phyloP scores from a whole-genome alignment of 2,797 vertebrate genomes.

The Hapalemur alaotrensis region DNA sequence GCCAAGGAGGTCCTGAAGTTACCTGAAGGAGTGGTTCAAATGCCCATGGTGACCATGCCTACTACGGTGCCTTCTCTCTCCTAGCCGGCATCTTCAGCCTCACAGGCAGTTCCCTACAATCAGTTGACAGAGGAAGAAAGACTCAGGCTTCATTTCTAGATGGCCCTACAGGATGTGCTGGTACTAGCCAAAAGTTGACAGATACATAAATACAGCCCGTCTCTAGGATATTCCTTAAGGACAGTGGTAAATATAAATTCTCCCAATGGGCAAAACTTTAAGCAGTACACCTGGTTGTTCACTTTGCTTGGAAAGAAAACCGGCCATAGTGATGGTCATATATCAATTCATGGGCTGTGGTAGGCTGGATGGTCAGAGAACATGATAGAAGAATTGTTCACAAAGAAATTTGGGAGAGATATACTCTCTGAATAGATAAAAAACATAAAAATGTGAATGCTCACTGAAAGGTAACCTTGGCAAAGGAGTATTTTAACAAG shows the following conservation, averaged over 20 bases:
- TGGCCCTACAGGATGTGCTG: not conserved
- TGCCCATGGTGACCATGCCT: not conserved
- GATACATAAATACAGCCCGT: not conserved
- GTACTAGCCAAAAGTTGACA: not conserved
- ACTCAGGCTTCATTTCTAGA: not conserved
- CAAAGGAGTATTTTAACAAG: not conserved
- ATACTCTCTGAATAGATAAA: not conserved
- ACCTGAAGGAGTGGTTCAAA: not conserved
- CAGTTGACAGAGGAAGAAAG: not conserved
- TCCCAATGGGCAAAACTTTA: not conserved
- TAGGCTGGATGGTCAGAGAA: not conserved
- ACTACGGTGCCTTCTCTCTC: not conserved
- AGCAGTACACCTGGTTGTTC: not conserved
- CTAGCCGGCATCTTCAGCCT: not conserved
- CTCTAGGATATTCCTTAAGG: not conserved
- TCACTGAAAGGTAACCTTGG: not conserved
- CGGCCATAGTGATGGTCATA: not conserved
- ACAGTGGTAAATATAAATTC: not conserved
- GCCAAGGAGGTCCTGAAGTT: not conserved
- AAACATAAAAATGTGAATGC: not conserved
- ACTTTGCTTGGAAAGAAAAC: not conserved
- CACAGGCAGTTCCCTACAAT: not conserved
- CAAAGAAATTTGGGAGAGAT: not conserved
- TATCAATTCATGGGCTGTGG: not conserved
- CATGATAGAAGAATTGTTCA: not conserved